A percentile compares a stretch with the other conserved stretches of the same genome.
These are phyloP conservation scores for Andricus grossulariae DNA, from an alignment of 1,140 invertebrate species.

Conservation along the genomic window DNA sequence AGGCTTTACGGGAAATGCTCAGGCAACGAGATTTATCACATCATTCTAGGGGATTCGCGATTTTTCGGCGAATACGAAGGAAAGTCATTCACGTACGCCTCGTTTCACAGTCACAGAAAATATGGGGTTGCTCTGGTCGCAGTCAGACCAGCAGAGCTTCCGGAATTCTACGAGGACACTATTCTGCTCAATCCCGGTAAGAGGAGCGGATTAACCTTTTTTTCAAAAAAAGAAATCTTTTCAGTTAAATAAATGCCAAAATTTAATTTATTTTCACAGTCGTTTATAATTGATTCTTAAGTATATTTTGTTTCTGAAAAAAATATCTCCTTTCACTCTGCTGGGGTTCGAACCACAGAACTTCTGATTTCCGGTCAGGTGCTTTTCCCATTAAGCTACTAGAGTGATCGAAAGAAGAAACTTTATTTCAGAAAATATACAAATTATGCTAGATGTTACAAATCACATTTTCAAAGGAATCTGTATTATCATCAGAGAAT, in stretches of 20 bases:
- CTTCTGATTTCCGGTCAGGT: too few relatives aligned
- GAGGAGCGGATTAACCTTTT: neutral
- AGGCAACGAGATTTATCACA: slow-evolving; percentile 99
- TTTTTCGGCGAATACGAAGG: slow-evolving; percentile 99
- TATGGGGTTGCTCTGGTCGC: slow-evolving; percentile 97
- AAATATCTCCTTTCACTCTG: too few relatives aligned
- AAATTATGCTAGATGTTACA: too few relatives aligned
- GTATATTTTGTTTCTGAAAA: too few relatives aligned
- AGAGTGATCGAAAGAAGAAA: too few relatives aligned
- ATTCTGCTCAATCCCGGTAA: slow-evolving; percentile 93
- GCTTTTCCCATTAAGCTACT: too few relatives aligned
- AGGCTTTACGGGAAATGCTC: slow-evolving; percentile 97
- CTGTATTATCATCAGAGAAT: too few relatives aligned
- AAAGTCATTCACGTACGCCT: slow-evolving; percentile 98
- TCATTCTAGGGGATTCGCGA: slow-evolving; percentile 93
- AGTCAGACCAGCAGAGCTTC: slow-evolving; percentile 92
- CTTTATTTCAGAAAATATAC: too few relatives aligned
- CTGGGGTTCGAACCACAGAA: too few relatives aligned
- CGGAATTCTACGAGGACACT: slow-evolving; percentile 95
- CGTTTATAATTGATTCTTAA: too few relatives aligned
- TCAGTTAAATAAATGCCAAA: slow-evolving; percentile 38
- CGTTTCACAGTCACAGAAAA: slow-evolving; percentile 98
- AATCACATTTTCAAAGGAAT: too few relatives aligned
- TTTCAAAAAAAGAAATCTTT: neutral
- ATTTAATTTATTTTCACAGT: neutral